Evolutionary conservation across 2,113 vertebrate genomes (phyloP).

Genomic region (Artemisiospiza belli): DNA sequence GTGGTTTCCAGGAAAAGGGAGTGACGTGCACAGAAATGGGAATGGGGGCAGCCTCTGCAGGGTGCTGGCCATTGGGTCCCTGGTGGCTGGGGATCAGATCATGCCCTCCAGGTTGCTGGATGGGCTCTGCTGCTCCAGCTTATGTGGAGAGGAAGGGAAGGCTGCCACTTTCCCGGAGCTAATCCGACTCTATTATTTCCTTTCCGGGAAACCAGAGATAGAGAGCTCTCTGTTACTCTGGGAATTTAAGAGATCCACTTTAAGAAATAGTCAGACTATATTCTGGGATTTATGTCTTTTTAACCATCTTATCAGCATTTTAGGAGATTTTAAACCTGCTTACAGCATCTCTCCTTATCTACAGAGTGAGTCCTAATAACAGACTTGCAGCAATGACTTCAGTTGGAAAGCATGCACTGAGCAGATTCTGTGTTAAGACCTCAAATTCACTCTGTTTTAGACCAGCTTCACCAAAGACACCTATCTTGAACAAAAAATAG

Average conservation of each 20-base stretch:
- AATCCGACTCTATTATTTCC: slow-evolving; percentile 25
- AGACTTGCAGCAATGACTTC: background rate
- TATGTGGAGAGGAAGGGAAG: slow-evolving; percentile 35
- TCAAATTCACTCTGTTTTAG: background rate
- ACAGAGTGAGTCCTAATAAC: background rate
- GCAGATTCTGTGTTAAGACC: background rate
- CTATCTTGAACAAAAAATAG: background rate
- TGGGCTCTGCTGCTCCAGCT: background rate
- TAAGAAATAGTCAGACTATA: background rate
- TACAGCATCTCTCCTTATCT: background rate
- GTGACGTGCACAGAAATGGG: background rate
- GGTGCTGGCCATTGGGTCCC: fast-evolving
- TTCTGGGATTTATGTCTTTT: background rate
- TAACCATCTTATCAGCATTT: background rate
- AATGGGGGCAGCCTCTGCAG: background rate
- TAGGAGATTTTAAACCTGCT: background rate
- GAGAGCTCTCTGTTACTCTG: background rate
- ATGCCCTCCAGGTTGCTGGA: background rate
- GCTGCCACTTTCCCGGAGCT: background rate
- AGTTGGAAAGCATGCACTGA: background rate
- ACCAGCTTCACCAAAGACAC: background rate
- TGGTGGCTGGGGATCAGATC: fast-evolving
- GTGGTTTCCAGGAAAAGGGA: background rate
- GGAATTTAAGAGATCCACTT: background rate
- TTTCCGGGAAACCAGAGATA: slow-evolving; percentile 6